Evolutionary conservation across 2,113 vertebrate genomes (phyloP).

Genomic region (Nothocercus nigrocapillus): DNA sequence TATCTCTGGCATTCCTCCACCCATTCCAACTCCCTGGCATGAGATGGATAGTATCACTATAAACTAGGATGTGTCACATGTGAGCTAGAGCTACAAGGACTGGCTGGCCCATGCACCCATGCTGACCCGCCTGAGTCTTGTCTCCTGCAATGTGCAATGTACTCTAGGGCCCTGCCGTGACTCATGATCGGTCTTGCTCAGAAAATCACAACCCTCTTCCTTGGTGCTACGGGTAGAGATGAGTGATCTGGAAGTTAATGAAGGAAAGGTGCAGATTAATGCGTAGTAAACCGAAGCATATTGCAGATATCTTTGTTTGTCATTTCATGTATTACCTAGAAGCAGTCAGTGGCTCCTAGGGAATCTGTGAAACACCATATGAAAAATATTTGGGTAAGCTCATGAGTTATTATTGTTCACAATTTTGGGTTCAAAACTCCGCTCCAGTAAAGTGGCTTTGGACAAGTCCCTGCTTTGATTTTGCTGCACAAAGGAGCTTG

Average conservation of each 20-base stretch:
- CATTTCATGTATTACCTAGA: not conserved
- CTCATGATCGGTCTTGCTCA: not conserved
- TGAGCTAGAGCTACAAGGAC: not conserved
- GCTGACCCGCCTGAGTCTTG: not conserved
- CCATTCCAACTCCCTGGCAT: not conserved
- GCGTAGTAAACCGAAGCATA: not conserved
- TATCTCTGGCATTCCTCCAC: not conserved
- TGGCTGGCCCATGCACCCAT: not conserved
- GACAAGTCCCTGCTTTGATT: not conserved
- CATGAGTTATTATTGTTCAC: not conserved
- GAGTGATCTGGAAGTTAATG: not conserved
- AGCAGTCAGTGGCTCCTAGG: not conserved
- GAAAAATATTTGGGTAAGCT: not conserved
- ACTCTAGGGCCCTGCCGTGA: not conserved
- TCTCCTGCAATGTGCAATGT: not conserved
- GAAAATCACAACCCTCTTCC: not conserved
- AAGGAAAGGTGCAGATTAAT: not conserved
- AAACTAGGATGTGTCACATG: not conserved
- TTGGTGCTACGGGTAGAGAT: not conserved
- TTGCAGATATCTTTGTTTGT: not conserved
- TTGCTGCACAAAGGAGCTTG: not conserved
- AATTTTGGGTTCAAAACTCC: not conserved
- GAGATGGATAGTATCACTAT: not conserved
- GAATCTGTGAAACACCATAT: fast-evolving
- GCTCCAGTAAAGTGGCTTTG: not conserved